Conservation (phyloP, 2,797 vertebrate species). For the Hippoglossus hippoglossus region DNA sequence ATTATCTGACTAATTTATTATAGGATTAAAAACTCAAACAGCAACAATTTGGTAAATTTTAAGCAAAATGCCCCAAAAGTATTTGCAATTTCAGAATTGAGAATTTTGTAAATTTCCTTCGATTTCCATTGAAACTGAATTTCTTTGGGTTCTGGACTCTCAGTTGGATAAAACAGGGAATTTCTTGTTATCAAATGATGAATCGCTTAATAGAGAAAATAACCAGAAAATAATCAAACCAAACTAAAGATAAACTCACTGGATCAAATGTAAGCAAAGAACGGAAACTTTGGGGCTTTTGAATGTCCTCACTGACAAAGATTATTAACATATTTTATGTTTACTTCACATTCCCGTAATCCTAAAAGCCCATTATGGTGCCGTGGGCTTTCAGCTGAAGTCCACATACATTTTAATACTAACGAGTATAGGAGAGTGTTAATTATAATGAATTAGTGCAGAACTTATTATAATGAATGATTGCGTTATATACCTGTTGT, state of each 20-base stretch:
- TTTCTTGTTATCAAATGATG: neutral
- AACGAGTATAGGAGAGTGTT: neutral
- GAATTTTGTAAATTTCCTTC: neutral
- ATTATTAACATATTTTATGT: neutral
- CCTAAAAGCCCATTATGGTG: neutral
- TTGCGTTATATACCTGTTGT: constrained; percentile 20
- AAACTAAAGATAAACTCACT: too few species aligned
- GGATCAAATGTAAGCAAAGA: too few species aligned
- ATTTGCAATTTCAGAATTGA: neutral
- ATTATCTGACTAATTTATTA: neutral
- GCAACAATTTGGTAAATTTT: neutral
- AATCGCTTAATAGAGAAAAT: neutral
- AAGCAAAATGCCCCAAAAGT: too few species aligned
- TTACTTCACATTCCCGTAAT: constrained; percentile 4
- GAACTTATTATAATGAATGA: constrained; percentile 25
- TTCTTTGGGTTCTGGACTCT: too few species aligned
- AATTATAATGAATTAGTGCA: constrained; percentile 21
- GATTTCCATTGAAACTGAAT: neutral
- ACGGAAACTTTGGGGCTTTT: too few species aligned
- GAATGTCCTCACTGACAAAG: neutral
- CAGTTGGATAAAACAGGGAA: neutral
- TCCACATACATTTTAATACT: constrained; percentile 11
- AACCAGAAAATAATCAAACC: too few species aligned
- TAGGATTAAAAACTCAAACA: neutral
- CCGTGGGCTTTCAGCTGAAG: neutral